Evolutionary conservation across 2,888 invertebrate genomes (phyloP).

Genomic region (Gortyna flavago): DNA sequence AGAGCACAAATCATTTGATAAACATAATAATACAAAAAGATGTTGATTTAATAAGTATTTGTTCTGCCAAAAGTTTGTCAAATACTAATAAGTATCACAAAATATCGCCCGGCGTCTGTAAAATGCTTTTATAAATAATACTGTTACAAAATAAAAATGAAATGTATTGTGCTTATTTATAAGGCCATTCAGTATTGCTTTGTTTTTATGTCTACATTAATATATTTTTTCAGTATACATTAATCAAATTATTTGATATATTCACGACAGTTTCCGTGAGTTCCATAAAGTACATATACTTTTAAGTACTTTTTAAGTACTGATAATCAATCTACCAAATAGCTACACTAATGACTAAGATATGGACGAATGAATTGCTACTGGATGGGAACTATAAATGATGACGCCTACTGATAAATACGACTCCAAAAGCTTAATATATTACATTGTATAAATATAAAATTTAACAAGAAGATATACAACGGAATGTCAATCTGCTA

Average conservation of each 20-base stretch:
- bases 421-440: conserved; percentile 72
- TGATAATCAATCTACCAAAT: conserved; percentile 72
- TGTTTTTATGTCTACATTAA: conserved; percentile 66
- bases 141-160: conserved; percentile 75
- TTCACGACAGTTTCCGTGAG: conserved; percentile 57
- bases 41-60: conserved; percentile 46
- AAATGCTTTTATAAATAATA: conserved; percentile 81
- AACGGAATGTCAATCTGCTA: conserved; percentile 76
- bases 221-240: conserved; percentile 60
- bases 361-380: conserved; percentile 88
- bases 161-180: conserved; percentile 74
- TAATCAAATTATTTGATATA: conserved; percentile 60
- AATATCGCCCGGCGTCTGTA: conserved; percentile 72
- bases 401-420: conserved; percentile 73
- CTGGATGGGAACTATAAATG: conserved; percentile 78
- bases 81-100: conserved; percentile 75
- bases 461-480: conserved; percentile 66
- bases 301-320: conserved; percentile 88
- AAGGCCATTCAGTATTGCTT: conserved; percentile 86
- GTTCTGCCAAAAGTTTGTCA: conserved; percentile 56
- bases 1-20: conserved; percentile 41
- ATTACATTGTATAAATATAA: conserved; percentile 66
- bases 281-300: conserved; percentile 53
- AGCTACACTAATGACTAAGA: conserved; percentile 87
- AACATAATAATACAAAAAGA: conserved; percentile 37